Conservation (phyloP, 2,113 vertebrate genomes). For the Nothocercus nigrocapillus region DNA sequence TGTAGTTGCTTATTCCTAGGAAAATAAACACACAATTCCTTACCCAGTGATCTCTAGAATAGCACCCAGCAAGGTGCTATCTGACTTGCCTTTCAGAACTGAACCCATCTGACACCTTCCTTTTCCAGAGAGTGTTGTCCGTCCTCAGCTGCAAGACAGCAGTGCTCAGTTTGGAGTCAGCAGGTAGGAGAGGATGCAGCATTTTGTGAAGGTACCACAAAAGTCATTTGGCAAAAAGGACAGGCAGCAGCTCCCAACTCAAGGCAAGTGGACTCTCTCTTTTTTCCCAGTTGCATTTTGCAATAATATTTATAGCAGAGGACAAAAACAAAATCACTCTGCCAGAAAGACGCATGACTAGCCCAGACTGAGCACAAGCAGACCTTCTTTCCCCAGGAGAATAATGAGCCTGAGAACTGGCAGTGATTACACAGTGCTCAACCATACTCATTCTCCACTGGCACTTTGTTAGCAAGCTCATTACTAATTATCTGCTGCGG, state of each 20-base stretch:
- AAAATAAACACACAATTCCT: background rate
- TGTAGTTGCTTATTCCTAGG: background rate
- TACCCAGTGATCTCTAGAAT: background rate
- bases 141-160: accelerated
- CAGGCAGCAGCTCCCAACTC: background rate
- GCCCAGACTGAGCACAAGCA: accelerated
- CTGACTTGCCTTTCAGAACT: background rate
- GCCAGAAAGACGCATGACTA: background rate
- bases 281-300: background rate
- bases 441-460: background rate
- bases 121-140: background rate
- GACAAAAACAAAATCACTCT: background rate
- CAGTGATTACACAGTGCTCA: background rate
- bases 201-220: background rate
- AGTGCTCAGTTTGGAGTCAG: background rate
- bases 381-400: background rate
- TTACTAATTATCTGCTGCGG: background rate
- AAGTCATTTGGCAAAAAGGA: background rate
- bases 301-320: background rate
- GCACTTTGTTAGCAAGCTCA: accelerated
- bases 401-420: background rate
- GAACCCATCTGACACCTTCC: background rate
- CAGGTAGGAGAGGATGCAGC: background rate
- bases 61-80: background rate
- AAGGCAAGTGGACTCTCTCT: background rate